phyloP scores from a whole-genome alignment of 2,888 invertebrate genomes.

The Aphodius granarius region DNA sequence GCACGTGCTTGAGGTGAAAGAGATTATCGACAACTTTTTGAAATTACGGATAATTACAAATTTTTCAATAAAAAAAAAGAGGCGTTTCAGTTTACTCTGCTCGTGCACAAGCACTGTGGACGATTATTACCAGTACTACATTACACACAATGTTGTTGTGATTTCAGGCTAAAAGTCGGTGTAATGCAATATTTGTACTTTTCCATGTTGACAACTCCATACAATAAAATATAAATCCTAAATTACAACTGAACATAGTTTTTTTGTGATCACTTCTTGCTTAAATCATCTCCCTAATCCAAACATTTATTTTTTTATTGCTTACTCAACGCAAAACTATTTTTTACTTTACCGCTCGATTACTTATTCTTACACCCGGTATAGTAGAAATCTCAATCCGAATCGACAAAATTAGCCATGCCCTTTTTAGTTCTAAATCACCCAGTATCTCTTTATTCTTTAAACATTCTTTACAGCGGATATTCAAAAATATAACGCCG shows the following conservation, averaged over 20 bases:
- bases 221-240: slow-evolving; percentile 58
- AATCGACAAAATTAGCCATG: background rate
- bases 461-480: background rate
- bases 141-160: slow-evolving; percentile 52
- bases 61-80: background rate
- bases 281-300: background rate
- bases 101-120: slow-evolving; percentile 22
- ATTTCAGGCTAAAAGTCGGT: slow-evolving; percentile 56
- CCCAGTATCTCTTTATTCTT: background rate
- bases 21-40: background rate
- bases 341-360: background rate
- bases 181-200: slow-evolving; percentile 66
- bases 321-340: slow-evolving; percentile 1
- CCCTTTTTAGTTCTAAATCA: background rate
- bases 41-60: background rate
- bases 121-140: slow-evolving; percentile 28
- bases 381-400: background rate
- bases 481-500: background rate
- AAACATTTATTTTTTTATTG: background rate
- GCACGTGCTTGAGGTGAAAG: slow-evolving; percentile 14
- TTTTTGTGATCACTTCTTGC: background rate
- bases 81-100: background rate
- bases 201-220: slow-evolving; percentile 64
- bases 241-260: slow-evolving; percentile 23
- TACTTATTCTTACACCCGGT: background rate